Evolutionary conservation across 2,113 vertebrate species (phyloP), one percentile per base, ranked within the genome.

Genomic region (Salvelinus alpinus): DNA sequence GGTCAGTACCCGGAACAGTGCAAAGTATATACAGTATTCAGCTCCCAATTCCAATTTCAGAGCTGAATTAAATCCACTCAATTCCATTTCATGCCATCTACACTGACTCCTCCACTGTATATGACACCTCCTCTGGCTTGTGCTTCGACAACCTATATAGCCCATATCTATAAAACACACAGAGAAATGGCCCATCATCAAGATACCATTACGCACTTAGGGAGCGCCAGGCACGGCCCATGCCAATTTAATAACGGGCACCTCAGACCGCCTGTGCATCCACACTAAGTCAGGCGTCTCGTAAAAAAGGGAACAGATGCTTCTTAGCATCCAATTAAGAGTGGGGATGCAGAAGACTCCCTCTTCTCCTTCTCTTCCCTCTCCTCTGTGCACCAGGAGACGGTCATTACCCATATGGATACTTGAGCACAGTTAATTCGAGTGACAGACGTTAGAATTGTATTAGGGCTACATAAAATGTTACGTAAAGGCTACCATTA

Each of bases 271-370:
- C 34, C 59, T 73, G 78, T 70, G 77, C 81, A 71, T 22, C 80
- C 73, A 80, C 78, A 77, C 80, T 84, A 82, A 86, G 77, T 71
- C 34, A 73, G 81, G 81, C 85, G 78, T 82, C 88, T 77, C 78
- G 82, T 84, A 82, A 88, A 89, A 83, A 87, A 78, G 82, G 48
- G 82, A 89, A 90, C 91, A 91, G 88, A 90, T 92, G 91, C 90
- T 92, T 24, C 82, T 84, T 25, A 76, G 76, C 78, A 71, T 87
- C 90, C 87, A 92, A 91, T 92, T 92, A 91, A 85, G 74, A 80
- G 69, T 31, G 22, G 69, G 76, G 75, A 88, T 69, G 77, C 68
- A 81, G 83, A 84, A 84, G 84, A 86, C 84, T 77, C 72, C 6
- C 22, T 29, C 12, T 29, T 31, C 29, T 38, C 38, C 38, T 9